phyloP scores from a whole-genome alignment of 2,113 vertebrate species.

The Bettongia penicillata region DNA sequence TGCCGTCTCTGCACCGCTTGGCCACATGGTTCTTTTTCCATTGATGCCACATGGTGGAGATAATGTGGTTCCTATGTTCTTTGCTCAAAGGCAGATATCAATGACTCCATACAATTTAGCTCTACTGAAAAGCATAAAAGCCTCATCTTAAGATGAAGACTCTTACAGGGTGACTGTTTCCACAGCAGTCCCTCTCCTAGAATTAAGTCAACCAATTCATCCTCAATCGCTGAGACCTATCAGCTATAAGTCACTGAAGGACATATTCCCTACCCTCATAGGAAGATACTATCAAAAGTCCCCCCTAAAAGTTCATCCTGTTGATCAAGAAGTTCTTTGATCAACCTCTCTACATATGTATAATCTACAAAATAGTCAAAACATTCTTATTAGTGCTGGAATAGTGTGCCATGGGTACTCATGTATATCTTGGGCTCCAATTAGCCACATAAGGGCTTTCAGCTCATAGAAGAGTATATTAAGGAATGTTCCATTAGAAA shows the following conservation, averaged over 20 bases:
- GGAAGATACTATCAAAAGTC: background rate
- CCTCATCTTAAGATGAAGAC: background rate
- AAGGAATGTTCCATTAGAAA: background rate
- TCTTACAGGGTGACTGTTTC: background rate
- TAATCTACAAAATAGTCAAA: background rate
- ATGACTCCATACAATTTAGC: background rate
- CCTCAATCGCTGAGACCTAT: background rate
- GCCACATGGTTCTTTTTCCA: background rate
- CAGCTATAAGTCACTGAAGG: background rate
- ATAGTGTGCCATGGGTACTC: background rate
- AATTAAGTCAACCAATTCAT: background rate
- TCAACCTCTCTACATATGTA: too few relatives aligned
- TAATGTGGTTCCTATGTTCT: background rate
- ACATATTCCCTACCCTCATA: background rate
- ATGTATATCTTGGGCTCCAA: background rate
- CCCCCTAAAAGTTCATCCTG: background rate
- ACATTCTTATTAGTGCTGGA: background rate
- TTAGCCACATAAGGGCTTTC: background rate
- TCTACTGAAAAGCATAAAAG: background rate
- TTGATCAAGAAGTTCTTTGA: background rate
- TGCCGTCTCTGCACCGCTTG: background rate
- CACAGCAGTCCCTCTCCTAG: background rate
- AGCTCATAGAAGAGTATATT: background rate
- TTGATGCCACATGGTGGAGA: background rate
- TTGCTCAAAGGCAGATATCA: background rate